These are phyloP conservation scores for Fregata magnificens DNA, from an alignment of 2,113 vertebrate species.

Conservation along the genomic window DNA sequence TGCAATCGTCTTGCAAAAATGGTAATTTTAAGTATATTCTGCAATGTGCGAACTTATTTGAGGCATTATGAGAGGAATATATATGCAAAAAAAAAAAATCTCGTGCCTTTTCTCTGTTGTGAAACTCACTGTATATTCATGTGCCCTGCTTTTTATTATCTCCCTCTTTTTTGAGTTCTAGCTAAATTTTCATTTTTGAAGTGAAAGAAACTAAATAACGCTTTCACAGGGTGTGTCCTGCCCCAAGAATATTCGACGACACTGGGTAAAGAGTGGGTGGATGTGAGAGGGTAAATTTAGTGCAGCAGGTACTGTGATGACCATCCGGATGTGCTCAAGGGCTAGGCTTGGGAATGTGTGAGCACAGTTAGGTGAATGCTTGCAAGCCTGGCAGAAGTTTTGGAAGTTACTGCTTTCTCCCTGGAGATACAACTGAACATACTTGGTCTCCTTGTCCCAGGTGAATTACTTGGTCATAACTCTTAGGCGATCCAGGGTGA, in stretches of 20 bases:
- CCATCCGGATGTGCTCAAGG: accelerated
- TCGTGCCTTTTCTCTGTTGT: not conserved
- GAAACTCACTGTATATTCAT: not conserved
- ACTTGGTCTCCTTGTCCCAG: not conserved
- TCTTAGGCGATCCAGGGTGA: not conserved
- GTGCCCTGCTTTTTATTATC: not conserved
- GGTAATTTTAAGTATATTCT: not conserved
- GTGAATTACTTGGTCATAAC: not conserved
- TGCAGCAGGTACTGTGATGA: not conserved
- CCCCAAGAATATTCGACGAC: not conserved
- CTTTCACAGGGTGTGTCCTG: not conserved
- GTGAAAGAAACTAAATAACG: not conserved
- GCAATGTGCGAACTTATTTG: not conserved
- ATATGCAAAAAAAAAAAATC: not conserved
- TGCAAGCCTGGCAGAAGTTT: not conserved
- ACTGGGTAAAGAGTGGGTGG: not conserved
- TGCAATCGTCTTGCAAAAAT: not conserved
- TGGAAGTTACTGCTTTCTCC: not conserved
- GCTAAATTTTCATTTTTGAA: not conserved
- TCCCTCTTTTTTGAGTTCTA: not conserved
- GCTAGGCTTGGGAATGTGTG: not conserved
- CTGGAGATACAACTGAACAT: not conserved
- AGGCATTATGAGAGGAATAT: not conserved
- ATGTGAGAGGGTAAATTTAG: not conserved
- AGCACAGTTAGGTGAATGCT: not conserved